A percentile compares a stretch with the other conserved stretches of the same genome.
Conservation (phyloP, 1,140 invertebrate genomes). For the Pectinophora gossypiella region DNA sequence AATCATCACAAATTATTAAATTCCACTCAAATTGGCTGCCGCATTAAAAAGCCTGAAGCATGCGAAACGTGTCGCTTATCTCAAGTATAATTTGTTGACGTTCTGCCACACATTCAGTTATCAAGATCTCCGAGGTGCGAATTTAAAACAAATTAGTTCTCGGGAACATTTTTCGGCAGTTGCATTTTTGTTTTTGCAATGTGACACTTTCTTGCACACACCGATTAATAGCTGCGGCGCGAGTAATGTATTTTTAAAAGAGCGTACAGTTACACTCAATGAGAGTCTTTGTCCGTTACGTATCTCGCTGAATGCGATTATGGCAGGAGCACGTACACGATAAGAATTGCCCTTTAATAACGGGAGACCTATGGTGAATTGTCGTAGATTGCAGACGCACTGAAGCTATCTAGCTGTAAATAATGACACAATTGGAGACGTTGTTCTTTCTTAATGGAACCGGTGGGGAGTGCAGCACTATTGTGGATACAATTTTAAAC, state of each 20-base stretch:
- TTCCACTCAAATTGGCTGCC: conserved; percentile 24
- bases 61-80: conserved; percentile 26
- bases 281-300: conserved; percentile 25
- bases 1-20: conserved; percentile 28
- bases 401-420: conserved; percentile 58
- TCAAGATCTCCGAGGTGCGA: conserved; percentile 40
- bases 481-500: not conserved
- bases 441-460: conserved; percentile 16
- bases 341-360: conserved; percentile 67
- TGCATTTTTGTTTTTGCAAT: not conserved
- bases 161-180: not conserved
- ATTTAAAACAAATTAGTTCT: conserved; percentile 30
- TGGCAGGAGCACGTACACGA: conserved; percentile 47
- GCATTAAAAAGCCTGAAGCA: conserved; percentile 18
- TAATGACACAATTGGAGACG: conserved; percentile 57
- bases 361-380: conserved; percentile 49
- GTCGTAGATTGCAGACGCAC: conserved; percentile 61
- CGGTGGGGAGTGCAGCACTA: not conserved
- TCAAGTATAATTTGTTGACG: conserved; percentile 34
- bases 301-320: conserved; percentile 41
- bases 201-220: not conserved
- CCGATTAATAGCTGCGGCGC: too few relatives aligned
- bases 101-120: conserved; percentile 22
- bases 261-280: conserved; percentile 22
- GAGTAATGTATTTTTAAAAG: conserved; percentile 1